Base-by-base conservation (phyloP, 2,888 invertebrate species). In the Petrolisthes manimaculis region DNA sequence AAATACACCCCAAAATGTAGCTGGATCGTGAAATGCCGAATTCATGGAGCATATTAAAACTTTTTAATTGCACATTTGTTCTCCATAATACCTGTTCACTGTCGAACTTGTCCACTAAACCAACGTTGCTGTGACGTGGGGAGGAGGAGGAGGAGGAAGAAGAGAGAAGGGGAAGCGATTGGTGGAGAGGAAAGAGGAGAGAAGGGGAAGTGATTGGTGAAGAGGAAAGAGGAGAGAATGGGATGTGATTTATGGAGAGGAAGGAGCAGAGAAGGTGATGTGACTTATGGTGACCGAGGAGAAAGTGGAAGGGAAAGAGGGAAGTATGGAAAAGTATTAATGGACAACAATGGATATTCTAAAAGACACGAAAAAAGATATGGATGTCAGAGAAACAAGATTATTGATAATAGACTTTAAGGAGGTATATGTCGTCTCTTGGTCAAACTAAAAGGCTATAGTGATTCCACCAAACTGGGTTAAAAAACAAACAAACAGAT, bases 51-150 rank as follows among this genome's bases (percentile, higher is more conserved):
- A 87, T 87, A 87, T 87, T 87, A 87, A 87, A 87, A 87, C 87
- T 87, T 87, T 87, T 87, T 87, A 87, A 87, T 87, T 87, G 87
- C 87, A 77, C 87, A 87, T 87, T 87, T 83, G 83, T 87, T 87
- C 78, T 80, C 87, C 83, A 87, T 87, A 87, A 87, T 87, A 87
- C 87, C 87, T 83, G 87, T 87, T 74, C 83, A 86, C 83, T 87
- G 87, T 87, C 87, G 87, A 87, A 87, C 87, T 87, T 87, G 87
- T 87, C 83, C 69, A 80, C 71, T 78, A 87, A 87, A 83, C 83
- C 67, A 87, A 83, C 80, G 87, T 87, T 83, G 87, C 83, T 87
- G 87, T 87, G 87, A 87, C 87, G 83, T 71, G 83, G 87, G 55
- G 86, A 75, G 12, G 56, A n/a, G 69, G 83, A 67, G 78, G 85